Conservation (phyloP, 2,888 invertebrate species). For the Entomobrya multifasciata region DNA sequence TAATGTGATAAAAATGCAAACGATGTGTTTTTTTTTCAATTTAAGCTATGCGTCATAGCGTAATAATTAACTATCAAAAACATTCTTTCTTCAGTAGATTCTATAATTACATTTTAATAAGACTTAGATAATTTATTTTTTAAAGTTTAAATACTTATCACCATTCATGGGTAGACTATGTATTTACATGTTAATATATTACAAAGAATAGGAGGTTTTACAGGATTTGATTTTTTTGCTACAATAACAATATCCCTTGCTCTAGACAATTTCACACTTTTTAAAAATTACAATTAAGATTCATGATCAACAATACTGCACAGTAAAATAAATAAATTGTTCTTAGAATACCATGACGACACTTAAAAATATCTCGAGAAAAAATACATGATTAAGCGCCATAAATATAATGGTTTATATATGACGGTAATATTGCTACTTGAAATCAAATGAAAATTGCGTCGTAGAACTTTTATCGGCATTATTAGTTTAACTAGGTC, state of each 20-base stretch:
- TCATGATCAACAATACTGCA: constrained; percentile 59
- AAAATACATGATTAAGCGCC: constrained; percentile 37
- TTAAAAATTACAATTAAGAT: not conserved
- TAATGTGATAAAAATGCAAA: too few species aligned
- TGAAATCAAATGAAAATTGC: not conserved
- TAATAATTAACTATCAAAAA: not conserved
- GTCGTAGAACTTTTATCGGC: constrained; percentile 7
- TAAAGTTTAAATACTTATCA: constrained; percentile 30
- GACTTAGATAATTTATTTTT: constrained; percentile 32
- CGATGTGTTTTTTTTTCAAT: too few species aligned
- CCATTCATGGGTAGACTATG: not conserved
- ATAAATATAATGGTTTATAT: not conserved
- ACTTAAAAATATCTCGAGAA: constrained; percentile 36
- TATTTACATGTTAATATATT: constrained; percentile 64
- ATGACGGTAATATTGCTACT: too few species aligned
- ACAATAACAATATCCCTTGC: constrained; percentile 8
- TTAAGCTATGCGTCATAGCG: too few species aligned
- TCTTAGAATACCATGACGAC: constrained; percentile 8
- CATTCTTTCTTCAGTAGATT: not conserved
- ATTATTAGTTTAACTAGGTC: constrained; percentile 1
- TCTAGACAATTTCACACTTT: not conserved
- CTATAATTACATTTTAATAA: not conserved
- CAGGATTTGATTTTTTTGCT: constrained; percentile 37
- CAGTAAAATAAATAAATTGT: constrained; percentile 65
- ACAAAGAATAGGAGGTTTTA: constrained; percentile 55